phyloP scores from a whole-genome alignment of 1,140 invertebrate species.

The Linepithema humile region DNA sequence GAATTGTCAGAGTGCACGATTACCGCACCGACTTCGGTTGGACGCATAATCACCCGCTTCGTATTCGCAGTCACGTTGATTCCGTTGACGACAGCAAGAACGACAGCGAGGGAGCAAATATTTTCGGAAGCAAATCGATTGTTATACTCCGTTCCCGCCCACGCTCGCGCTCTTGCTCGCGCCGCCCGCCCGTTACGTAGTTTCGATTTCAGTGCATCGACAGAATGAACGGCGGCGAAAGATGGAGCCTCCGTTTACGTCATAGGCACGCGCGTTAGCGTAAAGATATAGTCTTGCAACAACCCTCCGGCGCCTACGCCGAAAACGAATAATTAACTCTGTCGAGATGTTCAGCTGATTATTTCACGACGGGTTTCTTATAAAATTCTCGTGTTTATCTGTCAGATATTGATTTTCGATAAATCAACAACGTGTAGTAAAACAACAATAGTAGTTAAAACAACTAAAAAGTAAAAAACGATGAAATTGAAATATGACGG shows the following conservation, averaged over 20 bases:
- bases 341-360: neutral
- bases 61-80: constrained; percentile 37
- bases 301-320: neutral
- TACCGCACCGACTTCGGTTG: neutral
- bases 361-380: neutral
- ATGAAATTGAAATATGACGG: neutral
- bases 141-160: constrained; percentile 51
- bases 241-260: constrained; percentile 70
- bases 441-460: neutral
- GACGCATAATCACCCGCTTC: neutral
- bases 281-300: constrained; percentile 2
- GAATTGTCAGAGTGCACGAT: neutral
- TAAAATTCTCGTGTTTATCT: neutral
- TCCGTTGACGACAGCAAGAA: neutral
- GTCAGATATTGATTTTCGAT: neutral
- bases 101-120: constrained; percentile 62
- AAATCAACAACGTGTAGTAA: neutral
- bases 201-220: constrained; percentile 67
- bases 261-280: constrained; percentile 43
- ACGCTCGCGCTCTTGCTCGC: constrained; percentile 33
- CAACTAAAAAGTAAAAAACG: too few species aligned
- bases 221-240: constrained; percentile 60
- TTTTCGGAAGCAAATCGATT: constrained; percentile 73
- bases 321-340: neutral
- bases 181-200: constrained; percentile 57